Evolutionary conservation across 2,888 invertebrate genomes (phyloP).

Genomic region (Frankliniella intonsa): DNA sequence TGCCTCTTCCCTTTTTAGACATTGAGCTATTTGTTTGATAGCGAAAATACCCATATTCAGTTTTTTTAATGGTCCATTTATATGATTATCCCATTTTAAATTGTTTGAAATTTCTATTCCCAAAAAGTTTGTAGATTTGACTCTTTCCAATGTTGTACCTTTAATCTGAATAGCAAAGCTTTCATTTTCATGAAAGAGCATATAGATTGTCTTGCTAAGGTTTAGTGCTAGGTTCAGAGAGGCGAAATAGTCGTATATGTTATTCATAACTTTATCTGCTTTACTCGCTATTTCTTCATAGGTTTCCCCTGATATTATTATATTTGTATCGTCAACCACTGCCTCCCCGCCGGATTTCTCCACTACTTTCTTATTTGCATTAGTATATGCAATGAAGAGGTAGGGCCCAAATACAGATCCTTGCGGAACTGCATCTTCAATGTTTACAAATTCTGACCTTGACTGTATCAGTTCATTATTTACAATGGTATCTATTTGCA

Average conservation of each 20-base stretch:
- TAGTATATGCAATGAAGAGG: background rate
- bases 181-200: too few relatives aligned
- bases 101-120: background rate
- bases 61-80: background rate
- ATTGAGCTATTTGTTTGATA: background rate
- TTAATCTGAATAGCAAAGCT: too few relatives aligned
- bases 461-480: background rate
- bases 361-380: background rate
- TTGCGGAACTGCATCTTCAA: background rate
- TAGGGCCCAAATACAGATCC: background rate
- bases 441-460: background rate
- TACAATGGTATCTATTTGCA: background rate
- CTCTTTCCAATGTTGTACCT: too few relatives aligned
- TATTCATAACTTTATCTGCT: background rate
- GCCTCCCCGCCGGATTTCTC: background rate
- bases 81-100: background rate
- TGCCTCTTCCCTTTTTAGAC: background rate
- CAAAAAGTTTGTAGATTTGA: too few relatives aligned
- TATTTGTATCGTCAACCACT: background rate
- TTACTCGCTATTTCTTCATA: background rate
- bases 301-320: background rate
- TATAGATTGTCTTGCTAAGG: background rate
- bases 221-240: background rate
- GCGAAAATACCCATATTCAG: background rate
- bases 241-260: background rate